Base-by-base conservation (phyloP, 37 sponge, comb jelly and placozoan species). In the Crambe crambe region DNA sequence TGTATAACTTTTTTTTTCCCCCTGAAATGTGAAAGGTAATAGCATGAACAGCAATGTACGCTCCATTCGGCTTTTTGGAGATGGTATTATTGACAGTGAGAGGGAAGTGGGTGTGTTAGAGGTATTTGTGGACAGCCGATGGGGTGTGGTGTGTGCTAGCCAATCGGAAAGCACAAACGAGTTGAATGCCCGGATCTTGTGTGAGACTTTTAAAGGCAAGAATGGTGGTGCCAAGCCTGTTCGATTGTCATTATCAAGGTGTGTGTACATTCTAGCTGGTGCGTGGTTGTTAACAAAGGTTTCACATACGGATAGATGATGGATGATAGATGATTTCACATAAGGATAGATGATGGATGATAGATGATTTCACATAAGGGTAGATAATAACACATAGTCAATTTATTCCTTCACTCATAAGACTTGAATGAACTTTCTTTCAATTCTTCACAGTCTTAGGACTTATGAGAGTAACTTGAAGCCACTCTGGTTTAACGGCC, bases 121-220 rank as follows among this genome's bases (percentile, higher is more conserved):
- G 74, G 65, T 73, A 60, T 42, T 41, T 31, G n/a, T 41, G 10
- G 40, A 73, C 72, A 58, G 64, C 23, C 36, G 64, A 5, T 82
- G 82, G 82, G 82, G 82, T 42, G 25, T 63, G 36, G 37, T 82
- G n/a, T 82, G 82, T 39, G 44, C 36, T 38, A 54, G 21, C 39
- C 44, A 6, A 2, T 36, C 25, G 27, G 54, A 40, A 12, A 17
- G 10, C 2, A 12, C 22, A 10, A 42, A 29, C 12, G 22, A 40
- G 1, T 2, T 47, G 26, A 31, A n/a, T 44, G 51, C 47, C 2
- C 22, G 31, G 30, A n/a, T 31, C 12, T 17, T 44, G 17, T 44
- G 51, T 26, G 12, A 17, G 30, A 47, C 27, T 22, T 43, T 40
- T 17, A 10, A 25, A 1, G 1, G 0, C 54, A 22, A 29, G 0